Evolutionary conservation across 2,888 invertebrate species (phyloP).

Genomic region (Cerastoderma edule): DNA sequence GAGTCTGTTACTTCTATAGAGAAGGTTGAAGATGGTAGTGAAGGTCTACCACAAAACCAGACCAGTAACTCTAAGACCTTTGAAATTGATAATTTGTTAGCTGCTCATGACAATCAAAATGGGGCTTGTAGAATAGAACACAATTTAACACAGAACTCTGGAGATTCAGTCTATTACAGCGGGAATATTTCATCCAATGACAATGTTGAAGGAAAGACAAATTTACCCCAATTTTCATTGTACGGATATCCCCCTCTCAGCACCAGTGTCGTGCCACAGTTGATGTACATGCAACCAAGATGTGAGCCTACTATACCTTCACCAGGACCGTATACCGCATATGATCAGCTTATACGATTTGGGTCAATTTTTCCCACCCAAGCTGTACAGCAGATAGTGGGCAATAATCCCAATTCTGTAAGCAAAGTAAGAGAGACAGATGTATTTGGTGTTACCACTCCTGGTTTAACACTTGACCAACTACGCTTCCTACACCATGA

Average conservation of each 20-base stretch:
- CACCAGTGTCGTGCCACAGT: conserved; percentile 4
- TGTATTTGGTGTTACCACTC: not conserved
- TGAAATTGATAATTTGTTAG: no score
- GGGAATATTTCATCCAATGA: no score
- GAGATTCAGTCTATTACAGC: no score
- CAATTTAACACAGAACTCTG: no score
- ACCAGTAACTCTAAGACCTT: no score
- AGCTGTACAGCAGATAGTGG: not conserved
- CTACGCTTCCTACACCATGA: conserved; percentile 11
- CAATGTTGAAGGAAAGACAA: not conserved
- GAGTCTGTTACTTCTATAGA: no score
- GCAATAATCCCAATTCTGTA: not conserved
- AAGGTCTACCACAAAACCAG: no score
- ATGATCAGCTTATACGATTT: conserved; percentile 5
- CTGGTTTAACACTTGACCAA: conserved; percentile 13
- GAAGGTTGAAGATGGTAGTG: no score
- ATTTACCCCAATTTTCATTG: conserved; percentile 13
- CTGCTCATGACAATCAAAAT: no score
- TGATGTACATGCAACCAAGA: conserved; percentile 18
- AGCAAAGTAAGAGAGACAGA: not conserved
- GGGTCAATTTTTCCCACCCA: not conserved
- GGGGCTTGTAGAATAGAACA: no score
- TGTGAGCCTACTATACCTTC: not conserved
- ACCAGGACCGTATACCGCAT: not conserved
- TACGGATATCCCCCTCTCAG: conserved; percentile 12